Base-by-base conservation (phyloP, 1,140 invertebrate genomes). In the Drosophila ercepeae region DNA sequence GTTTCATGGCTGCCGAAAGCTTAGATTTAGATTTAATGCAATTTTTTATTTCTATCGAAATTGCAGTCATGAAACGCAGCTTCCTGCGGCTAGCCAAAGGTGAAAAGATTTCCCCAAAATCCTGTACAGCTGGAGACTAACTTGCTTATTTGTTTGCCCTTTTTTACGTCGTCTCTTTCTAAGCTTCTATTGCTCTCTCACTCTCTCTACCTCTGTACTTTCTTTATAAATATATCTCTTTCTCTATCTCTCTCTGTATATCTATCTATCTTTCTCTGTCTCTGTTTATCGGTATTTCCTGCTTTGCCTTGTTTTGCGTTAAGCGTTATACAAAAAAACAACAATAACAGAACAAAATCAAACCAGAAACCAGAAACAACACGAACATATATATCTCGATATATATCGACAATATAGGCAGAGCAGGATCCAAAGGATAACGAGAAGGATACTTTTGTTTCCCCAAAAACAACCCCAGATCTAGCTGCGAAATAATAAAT, bases 251-350 rank as follows among this genome's bases (percentile, higher is more conserved):
- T 58, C 14, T 58, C 54, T 57, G n/a, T n/a, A n/a, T n/a, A n/a
- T 23, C 41, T 64, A 13, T 36, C 44, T 63, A 18, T 34, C 8
- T 64, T 9, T 21, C 44, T 65, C 41, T 19, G 7, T 64, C 14
- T 55, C 34, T 63, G 11, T 48, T 18, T 65, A 29, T 42, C 44
- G 29, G 45, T 67, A 52, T 45, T 52, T 44, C 39, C 63, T 53
- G 63, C 60, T 67, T 67, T 67, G 61, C 63, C 60, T 67, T 67
- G 46, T 53, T 67, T 67, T 67, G 19, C 21, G 48, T 67, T 65
- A 53, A 67, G 54, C 59, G 59, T 63, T 64, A 36, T 63, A 64
- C 45, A 67, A 67, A n/a, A n/a, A n/a, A n/a, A 32, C 32, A 34
- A 23, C 49, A 59, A 34, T 18, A 59, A 59, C 55, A 59, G 8